A percentile compares a stretch with the other conserved stretches of the same genome.
Conservation (phyloP, 1,140 invertebrate species). For the Epicauta chinensis region DNA sequence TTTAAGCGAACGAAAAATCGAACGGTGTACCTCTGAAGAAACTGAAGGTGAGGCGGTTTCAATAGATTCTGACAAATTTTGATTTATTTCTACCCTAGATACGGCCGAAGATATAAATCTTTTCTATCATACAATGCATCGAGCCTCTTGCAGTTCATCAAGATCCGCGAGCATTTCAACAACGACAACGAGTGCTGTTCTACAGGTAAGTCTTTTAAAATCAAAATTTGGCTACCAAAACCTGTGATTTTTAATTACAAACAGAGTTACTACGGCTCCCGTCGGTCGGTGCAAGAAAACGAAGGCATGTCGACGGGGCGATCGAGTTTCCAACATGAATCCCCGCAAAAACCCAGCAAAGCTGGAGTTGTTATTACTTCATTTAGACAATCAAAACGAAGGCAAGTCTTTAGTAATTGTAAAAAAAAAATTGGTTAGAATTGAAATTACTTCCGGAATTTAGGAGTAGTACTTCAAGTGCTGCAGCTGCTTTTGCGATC, state of each 20-base stretch:
- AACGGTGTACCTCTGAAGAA: constrained; percentile 39
- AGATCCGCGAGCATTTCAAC: constrained; percentile 37
- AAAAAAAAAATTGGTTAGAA: too few relatives aligned
- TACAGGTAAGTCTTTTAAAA: constrained; percentile 15
- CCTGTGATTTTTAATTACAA: constrained; percentile 15
- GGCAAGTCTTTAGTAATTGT: constrained; percentile 50
- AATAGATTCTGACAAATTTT: too few relatives aligned
- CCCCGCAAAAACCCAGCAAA: constrained; percentile 57
- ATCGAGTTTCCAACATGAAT: constrained; percentile 54
- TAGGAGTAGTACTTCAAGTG: constrained; percentile 85
- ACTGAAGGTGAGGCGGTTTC: constrained; percentile 27
- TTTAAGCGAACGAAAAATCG: constrained; percentile 21
- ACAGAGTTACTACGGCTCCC: constrained; percentile 44
- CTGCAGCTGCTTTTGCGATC: constrained; percentile 86
- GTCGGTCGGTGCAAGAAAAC: constrained; percentile 46
- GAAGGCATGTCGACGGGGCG: constrained; percentile 44
- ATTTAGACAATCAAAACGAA: constrained; percentile 79
- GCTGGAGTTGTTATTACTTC: constrained; percentile 91
- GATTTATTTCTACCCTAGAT: constrained; percentile 5
- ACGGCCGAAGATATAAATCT: constrained; percentile 27
- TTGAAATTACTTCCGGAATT: too few relatives aligned
- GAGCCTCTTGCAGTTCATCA: constrained; percentile 33
- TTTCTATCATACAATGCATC: constrained; percentile 28
- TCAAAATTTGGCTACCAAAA: neutral
- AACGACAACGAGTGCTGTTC: constrained; percentile 24